A percentile compares a stretch with the other conserved stretches of the same genome.
Evolutionary conservation across 2,797 vertebrate genomes (phyloP).

Genomic region (Triplophysa yarkandensis): DNA sequence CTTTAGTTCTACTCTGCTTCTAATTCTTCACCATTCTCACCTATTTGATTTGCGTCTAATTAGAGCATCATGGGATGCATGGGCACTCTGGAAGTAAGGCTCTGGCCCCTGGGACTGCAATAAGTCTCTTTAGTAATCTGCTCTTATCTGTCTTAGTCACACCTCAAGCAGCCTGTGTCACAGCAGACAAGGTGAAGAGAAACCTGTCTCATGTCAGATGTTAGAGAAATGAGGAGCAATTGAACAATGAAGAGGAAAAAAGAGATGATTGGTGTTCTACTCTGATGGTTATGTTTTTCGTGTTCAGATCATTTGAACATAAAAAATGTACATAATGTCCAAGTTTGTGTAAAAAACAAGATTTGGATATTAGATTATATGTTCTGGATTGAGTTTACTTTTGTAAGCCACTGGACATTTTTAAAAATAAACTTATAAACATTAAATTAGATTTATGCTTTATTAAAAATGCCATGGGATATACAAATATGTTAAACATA

Average conservation of each 20-base stretch:
- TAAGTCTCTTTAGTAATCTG: conserved; percentile 57
- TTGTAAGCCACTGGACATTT: background rate
- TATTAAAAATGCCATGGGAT: background rate
- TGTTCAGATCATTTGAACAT: background rate
- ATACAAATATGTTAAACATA: background rate
- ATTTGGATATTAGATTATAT: background rate
- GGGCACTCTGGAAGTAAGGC: conserved; percentile 60
- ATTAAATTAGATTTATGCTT: background rate
- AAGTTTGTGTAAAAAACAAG: background rate
- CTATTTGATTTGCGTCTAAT: conserved; percentile 70
- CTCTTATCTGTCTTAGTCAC: conserved; percentile 69
- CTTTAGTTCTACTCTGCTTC: conserved; percentile 51
- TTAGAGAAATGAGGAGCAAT: conserved; percentile 25
- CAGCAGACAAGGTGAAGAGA: conserved; percentile 42
- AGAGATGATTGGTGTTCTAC: background rate
- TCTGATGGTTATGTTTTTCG: background rate
- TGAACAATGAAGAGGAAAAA: conserved; percentile 20
- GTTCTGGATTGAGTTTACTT: background rate
- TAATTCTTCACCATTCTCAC: conserved; percentile 57
- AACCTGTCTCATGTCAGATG: conserved; percentile 58
- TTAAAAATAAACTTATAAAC: background rate
- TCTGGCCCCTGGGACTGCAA: conserved; percentile 55
- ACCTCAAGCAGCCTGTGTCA: conserved; percentile 53
- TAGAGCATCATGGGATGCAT: conserved; percentile 65
- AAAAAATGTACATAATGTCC: background rate